A percentile compares a stretch with the other conserved stretches of the same genome.
phyloP scores from a whole-genome alignment of 2,888 invertebrate species.

The Unio delphinus region DNA sequence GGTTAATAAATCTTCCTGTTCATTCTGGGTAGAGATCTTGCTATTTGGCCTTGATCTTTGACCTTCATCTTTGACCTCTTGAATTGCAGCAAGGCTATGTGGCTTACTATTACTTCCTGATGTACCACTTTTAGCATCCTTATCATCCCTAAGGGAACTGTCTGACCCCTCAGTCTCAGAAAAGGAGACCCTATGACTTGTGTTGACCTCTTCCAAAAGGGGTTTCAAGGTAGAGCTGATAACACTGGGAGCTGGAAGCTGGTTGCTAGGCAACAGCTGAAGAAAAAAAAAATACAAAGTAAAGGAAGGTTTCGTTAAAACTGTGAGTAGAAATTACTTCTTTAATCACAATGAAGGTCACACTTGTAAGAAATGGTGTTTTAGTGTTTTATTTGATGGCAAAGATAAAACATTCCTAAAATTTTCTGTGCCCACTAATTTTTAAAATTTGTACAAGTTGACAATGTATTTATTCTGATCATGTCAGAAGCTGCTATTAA shows the following conservation, averaged over 20 bases:
- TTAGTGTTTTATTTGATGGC: background rate
- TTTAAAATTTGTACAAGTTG: too few relatives aligned
- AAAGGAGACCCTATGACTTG: slow-evolving; percentile 35
- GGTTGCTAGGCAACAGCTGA: slow-evolving; percentile 64
- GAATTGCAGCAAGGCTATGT: too few relatives aligned
- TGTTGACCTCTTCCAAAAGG: slow-evolving; percentile 40
- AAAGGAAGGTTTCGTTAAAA: background rate
- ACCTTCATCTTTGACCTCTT: background rate
- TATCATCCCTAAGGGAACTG: too few relatives aligned
- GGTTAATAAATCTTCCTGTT: too few relatives aligned
- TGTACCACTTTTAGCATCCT: too few relatives aligned
- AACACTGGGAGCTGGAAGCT: slow-evolving; percentile 58
- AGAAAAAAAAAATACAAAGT: too few relatives aligned
- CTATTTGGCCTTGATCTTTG: slow-evolving; percentile 6
- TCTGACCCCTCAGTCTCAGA: too few relatives aligned
- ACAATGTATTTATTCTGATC: too few relatives aligned
- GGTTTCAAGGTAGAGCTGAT: slow-evolving; percentile 49
- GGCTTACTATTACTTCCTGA: too few relatives aligned
- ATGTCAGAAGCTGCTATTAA: too few relatives aligned
- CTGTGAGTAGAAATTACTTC: background rate
- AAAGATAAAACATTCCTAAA: background rate
- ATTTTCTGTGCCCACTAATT: too few relatives aligned
- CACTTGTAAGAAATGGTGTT: background rate
- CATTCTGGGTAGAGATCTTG: too few relatives aligned
- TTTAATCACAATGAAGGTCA: background rate